Base-by-base conservation (phyloP, 2,797 vertebrate species). In the Oceanodroma leucorhoa region DNA sequence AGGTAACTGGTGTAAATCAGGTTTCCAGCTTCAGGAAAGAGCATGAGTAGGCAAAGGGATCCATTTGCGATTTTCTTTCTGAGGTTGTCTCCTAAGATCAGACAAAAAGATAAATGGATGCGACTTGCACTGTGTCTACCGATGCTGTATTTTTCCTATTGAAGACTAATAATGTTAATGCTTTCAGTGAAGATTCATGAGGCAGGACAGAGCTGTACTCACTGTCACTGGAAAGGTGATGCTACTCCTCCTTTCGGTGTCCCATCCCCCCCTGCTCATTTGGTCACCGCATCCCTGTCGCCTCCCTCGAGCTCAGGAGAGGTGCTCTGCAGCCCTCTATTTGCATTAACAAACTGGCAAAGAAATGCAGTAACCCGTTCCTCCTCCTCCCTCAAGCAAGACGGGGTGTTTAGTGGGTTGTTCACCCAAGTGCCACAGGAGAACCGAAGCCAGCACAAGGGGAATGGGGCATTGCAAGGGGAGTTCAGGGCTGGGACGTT, bases 321-420 rank as follows among this genome's bases (percentile, higher is more conserved):
- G 36, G 53, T 50, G 21, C 19, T 45, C 41, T 27, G 29, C 43
- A 85, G 50, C 14, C 29, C 32, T 80, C 17, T 64, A 3, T 81
- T 58, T 58, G 29, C 19, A 57, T 18, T 23, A 29, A 60, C 16
- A 91, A 54, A n/a, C 43, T 21, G 18, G 15, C 32, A 82, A 55
- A 82, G 43, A 45, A 1, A 27, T 21, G 23, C 48, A 29, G 8
- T 11, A 67, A 26, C 14, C 4, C 2, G 14, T 4, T 46, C 5
- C 19, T 54, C 12, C 30, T 66, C 11, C 32, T 55, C 19, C 16
- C 27, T 53, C 29, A 50, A 58, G 60, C 32, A 78, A 72, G 54
- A 67, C 0, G 14, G 5, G 11, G 3, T 0, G 0, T 66, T 76
- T 36, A 70, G 29, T 45, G 29, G 0, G 5, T 54, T 1, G 2